Evolutionary conservation across 2,113 vertebrate genomes (phyloP).

Genomic region (Coptodon bakossiorum): DNA sequence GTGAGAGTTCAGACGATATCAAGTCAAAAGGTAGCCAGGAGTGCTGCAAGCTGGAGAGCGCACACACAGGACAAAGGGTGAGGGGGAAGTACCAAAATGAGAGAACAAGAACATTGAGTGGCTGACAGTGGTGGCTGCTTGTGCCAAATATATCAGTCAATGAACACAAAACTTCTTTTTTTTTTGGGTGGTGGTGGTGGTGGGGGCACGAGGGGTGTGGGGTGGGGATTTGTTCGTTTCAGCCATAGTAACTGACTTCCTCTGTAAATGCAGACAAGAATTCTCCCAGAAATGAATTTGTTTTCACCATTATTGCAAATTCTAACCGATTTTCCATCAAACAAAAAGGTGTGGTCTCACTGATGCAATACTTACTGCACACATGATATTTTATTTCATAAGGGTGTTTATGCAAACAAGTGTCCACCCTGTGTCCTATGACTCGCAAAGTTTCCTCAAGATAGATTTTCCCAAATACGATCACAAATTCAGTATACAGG

Average conservation of each 20-base stretch:
- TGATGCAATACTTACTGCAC: conserved; percentile 76
- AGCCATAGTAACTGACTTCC: neutral
- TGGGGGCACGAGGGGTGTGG: neutral
- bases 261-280: neutral
- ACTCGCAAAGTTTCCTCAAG: conserved; percentile 21
- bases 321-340: conserved; percentile 5
- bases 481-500: conserved; percentile 16
- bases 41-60: conserved; percentile 11
- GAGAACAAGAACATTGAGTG: conserved; percentile 37
- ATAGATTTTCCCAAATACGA: conserved; percentile 8
- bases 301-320: conserved; percentile 19
- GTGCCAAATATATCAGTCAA: conserved; percentile 38
- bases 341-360: conserved; percentile 73
- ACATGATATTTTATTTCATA: conserved; percentile 39
- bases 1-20: conserved; percentile 9
- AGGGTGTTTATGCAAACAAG: conserved; percentile 41
- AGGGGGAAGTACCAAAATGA: conserved; percentile 44
- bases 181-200: neutral
- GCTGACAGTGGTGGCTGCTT: conserved; percentile 23
- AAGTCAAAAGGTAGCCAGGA: conserved; percentile 35
- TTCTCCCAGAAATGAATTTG: neutral
- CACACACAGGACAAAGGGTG: neutral
- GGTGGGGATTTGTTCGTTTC: neutral
- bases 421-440: conserved; percentile 33
- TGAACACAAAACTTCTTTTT: conserved; percentile 6